phyloP scores from a whole-genome alignment of 2,888 invertebrate genomes.

The Acronicta psi region DNA sequence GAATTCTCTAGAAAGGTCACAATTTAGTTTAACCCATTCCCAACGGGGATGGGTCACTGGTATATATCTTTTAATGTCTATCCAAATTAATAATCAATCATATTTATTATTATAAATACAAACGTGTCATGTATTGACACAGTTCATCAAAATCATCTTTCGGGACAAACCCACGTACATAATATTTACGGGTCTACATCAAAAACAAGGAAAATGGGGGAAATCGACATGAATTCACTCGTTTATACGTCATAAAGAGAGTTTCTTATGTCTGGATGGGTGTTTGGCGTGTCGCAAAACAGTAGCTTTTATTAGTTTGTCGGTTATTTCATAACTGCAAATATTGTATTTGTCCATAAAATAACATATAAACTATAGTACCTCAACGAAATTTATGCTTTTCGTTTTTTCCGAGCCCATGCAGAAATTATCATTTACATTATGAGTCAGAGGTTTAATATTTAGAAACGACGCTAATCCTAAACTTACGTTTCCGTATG shows the following conservation, averaged over 20 bases:
- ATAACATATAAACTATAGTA: neutral
- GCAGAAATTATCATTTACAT: too few relatives aligned
- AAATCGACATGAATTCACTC: conserved; percentile 4
- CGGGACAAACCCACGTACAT: neutral
- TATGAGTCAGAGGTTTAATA: too few relatives aligned
- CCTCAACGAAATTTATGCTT: neutral
- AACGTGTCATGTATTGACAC: neutral
- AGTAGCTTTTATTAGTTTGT: conserved; percentile 6
- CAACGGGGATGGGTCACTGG: too few relatives aligned
- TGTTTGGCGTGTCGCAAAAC: conserved; percentile 7
- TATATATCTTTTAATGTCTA: too few relatives aligned
- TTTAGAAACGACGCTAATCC: too few relatives aligned
- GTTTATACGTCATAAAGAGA: conserved; percentile 13
- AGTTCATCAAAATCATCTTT: neutral
- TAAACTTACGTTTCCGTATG: too few relatives aligned
- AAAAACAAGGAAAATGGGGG: conserved; percentile 4
- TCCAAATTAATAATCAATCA: too few relatives aligned
- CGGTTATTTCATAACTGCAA: neutral
- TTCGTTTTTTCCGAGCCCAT: neutral
- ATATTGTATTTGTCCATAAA: conserved; percentile 1
- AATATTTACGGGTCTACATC: neutral
- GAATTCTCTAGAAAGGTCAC: too few relatives aligned
- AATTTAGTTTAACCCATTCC: too few relatives aligned
- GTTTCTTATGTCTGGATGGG: conserved; percentile 9
- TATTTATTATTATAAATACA: too few relatives aligned